Conservation (phyloP, 2,888 invertebrate genomes). For the Chironomus tentans region DNA sequence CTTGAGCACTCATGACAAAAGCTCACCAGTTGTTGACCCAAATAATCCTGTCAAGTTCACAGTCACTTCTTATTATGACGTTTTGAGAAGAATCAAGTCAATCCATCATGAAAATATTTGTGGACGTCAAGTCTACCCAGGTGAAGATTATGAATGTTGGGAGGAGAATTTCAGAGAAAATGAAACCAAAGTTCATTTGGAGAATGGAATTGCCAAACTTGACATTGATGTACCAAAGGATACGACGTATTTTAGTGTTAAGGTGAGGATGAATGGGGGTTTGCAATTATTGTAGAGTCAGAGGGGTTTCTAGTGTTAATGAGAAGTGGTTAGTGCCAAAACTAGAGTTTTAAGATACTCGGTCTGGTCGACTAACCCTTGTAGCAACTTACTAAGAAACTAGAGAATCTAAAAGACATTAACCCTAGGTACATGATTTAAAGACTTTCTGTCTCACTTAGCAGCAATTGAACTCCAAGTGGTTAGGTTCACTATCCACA, state of each 20-base stretch:
- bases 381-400: too few relatives aligned
- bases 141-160: neutral
- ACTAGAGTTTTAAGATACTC: too few relatives aligned
- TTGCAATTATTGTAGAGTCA: too few relatives aligned
- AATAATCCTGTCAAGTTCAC: slow-evolving; percentile 49
- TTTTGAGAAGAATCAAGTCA: neutral
- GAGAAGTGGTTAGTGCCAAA: too few relatives aligned
- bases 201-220: neutral
- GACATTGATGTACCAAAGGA: neutral
- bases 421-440: too few relatives aligned
- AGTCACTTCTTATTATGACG: neutral
- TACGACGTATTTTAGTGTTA: neutral
- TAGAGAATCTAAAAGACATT: too few relatives aligned
- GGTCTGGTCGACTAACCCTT: too few relatives aligned
- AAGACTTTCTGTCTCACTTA: too few relatives aligned
- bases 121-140: slow-evolving; percentile 40
- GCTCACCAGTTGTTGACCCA: slow-evolving; percentile 52
- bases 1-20: slow-evolving; percentile 33
- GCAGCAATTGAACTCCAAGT: too few relatives aligned
- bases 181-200: neutral
- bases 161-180: neutral
- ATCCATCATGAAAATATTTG: slow-evolving; percentile 33
- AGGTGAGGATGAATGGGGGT: neutral
- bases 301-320: too few relatives aligned
- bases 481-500: too few relatives aligned